Percentiles rank a stretch among this genome's conserved stretches.
These are phyloP conservation scores for Euura saliciscinereae DNA, from an alignment of 1,140 invertebrate species.

Conservation along the genomic window DNA sequence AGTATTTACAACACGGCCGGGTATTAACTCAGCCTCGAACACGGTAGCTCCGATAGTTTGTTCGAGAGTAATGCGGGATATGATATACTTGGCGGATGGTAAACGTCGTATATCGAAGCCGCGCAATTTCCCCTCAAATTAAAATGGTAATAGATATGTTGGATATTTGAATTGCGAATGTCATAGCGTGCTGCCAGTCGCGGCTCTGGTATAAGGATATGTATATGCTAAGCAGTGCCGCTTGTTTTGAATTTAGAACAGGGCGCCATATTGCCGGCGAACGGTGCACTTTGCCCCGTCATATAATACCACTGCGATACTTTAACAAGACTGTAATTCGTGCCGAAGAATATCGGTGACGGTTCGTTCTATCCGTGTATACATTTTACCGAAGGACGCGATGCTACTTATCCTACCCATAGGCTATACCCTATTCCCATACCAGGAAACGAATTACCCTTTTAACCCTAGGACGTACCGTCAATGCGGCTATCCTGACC, in stretches of 20 bases:
- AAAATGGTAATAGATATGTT: slow-evolving; percentile 60
- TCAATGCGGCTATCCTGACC: too few species aligned
- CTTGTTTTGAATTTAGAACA: slow-evolving; percentile 61
- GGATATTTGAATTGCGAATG: slow-evolving; percentile 60
- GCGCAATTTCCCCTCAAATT: slow-evolving; percentile 7
- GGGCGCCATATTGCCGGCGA: slow-evolving; percentile 51
- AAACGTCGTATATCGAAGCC: not conserved
- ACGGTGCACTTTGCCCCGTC: slow-evolving; percentile 8
- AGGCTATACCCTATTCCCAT: too few species aligned
- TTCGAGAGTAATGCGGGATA: not conserved
- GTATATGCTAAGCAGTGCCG: slow-evolving; percentile 57
- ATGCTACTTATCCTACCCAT: too few species aligned
- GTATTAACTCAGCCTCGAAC: too few species aligned
- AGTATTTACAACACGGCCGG: too few species aligned
- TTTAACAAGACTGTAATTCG: not conserved
- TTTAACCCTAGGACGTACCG: too few species aligned
- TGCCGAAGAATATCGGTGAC: not conserved
- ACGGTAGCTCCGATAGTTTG: not conserved
- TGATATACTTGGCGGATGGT: too few species aligned
- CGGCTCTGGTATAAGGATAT: slow-evolving; percentile 43
- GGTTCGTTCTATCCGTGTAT: too few species aligned
- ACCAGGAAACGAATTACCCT: too few species aligned
- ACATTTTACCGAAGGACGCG: too few species aligned
- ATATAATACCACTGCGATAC: too few species aligned
- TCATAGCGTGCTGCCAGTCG: slow-evolving; percentile 51